Evolutionary conservation across 2,797 vertebrate genomes (phyloP).

Genomic region (Megaceryle alcyon): DNA sequence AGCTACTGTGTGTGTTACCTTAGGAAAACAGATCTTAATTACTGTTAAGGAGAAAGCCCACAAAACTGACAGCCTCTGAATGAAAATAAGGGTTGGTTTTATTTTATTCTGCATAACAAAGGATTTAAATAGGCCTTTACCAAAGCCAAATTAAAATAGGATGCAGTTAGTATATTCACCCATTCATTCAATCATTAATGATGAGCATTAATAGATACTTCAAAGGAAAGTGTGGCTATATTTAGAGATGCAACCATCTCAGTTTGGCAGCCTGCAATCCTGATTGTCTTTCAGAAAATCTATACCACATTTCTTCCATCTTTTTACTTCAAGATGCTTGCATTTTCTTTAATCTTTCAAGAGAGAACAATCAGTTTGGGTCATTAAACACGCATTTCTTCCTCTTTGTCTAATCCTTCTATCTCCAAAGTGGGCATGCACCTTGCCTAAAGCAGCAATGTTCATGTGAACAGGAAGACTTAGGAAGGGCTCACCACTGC

Average conservation of each 20-base stretch:
- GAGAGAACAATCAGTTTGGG: neutral
- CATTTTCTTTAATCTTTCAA: neutral
- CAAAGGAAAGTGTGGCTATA: neutral
- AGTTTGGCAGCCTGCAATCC: neutral
- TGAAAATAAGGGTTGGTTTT: neutral
- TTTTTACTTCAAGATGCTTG: neutral
- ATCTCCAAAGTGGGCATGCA: neutral
- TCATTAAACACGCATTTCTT: neutral
- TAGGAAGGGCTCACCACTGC: neutral
- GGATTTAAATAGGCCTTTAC: neutral
- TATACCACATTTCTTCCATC: neutral
- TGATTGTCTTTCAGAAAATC: neutral
- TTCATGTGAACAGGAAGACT: neutral
- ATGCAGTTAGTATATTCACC: neutral
- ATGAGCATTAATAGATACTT: constrained; percentile 15
- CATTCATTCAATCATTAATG: constrained; percentile 12
- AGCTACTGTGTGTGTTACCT: neutral
- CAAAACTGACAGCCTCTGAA: neutral
- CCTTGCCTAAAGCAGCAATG: neutral
- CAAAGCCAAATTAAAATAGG: neutral
- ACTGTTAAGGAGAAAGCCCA: neutral
- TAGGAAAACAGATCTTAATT: neutral
- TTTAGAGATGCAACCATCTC: constrained; percentile 1
- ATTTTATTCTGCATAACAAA: constrained; percentile 1
- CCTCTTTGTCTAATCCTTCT: neutral